These are phyloP conservation scores for Bombus pascuorum DNA, from an alignment of 1,140 invertebrate genomes.

Conservation along the genomic window DNA sequence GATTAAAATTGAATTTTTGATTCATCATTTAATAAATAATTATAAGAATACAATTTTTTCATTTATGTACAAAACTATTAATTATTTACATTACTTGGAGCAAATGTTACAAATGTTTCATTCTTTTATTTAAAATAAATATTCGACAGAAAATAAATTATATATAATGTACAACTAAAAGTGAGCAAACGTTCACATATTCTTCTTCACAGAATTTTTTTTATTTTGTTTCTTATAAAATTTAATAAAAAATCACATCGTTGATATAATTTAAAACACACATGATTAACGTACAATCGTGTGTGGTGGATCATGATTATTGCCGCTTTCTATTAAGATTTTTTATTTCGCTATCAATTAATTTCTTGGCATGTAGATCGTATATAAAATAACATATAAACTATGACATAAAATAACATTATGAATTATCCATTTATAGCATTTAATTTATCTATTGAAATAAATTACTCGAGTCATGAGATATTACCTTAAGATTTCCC, in stretches of 20 bases:
- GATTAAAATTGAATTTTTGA: background rate
- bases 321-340: background rate
- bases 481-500: background rate
- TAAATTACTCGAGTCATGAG: background rate
- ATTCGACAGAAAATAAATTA: background rate
- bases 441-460: background rate
- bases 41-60: background rate
- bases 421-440: background rate
- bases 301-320: background rate
- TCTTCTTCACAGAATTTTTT: background rate
- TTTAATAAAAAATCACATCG: background rate
- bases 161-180: background rate
- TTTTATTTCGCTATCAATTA: background rate
- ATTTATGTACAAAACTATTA: conserved; percentile 10
- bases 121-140: background rate
- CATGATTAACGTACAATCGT: background rate
- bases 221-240: background rate
- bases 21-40: conserved; percentile 11
- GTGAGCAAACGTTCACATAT: background rate
- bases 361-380: background rate
- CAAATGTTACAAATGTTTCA: background rate
- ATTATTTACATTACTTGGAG: background rate
- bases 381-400: background rate
- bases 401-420: background rate
- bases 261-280: background rate